phyloP scores from a whole-genome alignment of 2,797 vertebrate species.

The Cyclopterus lumpus region DNA sequence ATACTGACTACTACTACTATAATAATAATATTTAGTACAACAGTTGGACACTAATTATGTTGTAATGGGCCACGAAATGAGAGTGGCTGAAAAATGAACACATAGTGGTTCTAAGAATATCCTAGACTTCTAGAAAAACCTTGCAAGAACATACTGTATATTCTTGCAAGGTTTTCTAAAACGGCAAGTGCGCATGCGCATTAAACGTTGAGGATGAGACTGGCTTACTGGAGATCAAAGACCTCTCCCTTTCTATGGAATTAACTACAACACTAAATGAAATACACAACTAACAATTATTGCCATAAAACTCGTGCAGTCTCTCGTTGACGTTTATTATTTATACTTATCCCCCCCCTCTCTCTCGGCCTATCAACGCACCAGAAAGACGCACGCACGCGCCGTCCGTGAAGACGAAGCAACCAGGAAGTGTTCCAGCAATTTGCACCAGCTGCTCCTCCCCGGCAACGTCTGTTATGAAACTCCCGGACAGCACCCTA shows the following conservation, averaged over 20 bases:
- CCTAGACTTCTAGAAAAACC: no score
- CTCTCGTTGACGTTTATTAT: accelerated
- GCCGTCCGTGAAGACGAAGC: background rate
- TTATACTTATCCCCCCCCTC: background rate
- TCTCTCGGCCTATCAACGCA: background rate
- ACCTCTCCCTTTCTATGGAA: accelerated
- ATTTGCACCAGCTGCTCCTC: accelerated
- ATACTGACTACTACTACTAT: background rate
- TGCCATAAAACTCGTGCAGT: no score
- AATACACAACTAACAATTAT: background rate
- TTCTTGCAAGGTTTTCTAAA: background rate
- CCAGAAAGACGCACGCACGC: conserved; percentile 7
- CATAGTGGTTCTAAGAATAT: background rate
- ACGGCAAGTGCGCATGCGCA: conserved; percentile 49
- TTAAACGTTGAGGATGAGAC: background rate
- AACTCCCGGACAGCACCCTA: conserved; percentile 15
- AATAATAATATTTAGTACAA: background rate
- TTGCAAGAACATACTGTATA: background rate
- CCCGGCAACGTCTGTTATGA: conserved; percentile 25
- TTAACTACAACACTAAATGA: background rate
- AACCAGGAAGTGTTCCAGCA: conserved; percentile 70
- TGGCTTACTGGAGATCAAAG: background rate
- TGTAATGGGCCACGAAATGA: background rate
- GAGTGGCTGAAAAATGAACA: background rate
- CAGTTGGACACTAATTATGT: background rate